Conservation (phyloP, 2,113 vertebrate species). For the Cnemophilus loriae region DNA sequence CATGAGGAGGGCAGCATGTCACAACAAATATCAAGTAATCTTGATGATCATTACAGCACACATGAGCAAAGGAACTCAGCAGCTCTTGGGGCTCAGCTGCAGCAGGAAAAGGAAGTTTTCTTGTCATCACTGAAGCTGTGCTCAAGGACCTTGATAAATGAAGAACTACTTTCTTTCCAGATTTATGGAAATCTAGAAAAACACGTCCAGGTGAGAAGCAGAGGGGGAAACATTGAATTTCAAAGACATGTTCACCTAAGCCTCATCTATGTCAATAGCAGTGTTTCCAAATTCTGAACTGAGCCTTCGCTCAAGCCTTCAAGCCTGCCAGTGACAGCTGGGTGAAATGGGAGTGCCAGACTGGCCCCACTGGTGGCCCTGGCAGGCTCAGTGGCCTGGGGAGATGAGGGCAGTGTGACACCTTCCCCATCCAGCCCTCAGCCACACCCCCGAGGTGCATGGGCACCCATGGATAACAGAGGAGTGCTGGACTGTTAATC, state of each 20-base stretch:
- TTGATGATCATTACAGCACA: accelerated
- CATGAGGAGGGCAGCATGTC: background rate
- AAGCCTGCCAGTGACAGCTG: background rate
- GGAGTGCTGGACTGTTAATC: background rate
- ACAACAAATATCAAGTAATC: accelerated
- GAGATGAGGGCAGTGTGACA: background rate
- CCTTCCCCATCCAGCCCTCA: background rate
- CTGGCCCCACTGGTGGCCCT: background rate
- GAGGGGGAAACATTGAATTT: background rate
- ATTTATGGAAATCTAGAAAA: background rate
- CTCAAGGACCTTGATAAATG: background rate
- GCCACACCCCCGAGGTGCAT: accelerated
- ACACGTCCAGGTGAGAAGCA: accelerated
- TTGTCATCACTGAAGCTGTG: background rate
- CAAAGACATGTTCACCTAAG: background rate
- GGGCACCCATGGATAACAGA: background rate
- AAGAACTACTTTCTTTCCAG: background rate
- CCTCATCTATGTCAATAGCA: background rate
- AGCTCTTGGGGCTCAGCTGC: background rate
- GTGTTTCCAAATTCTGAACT: background rate
- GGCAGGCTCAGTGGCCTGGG: accelerated
- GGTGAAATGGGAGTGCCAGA: background rate
- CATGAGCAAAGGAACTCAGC: background rate
- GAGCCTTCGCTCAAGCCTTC: background rate
- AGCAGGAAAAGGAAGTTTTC: background rate